A percentile compares a stretch with the other conserved stretches of the same genome.
Evolutionary conservation across 2,888 invertebrate species (phyloP).

Genomic region (Formica aserva): DNA sequence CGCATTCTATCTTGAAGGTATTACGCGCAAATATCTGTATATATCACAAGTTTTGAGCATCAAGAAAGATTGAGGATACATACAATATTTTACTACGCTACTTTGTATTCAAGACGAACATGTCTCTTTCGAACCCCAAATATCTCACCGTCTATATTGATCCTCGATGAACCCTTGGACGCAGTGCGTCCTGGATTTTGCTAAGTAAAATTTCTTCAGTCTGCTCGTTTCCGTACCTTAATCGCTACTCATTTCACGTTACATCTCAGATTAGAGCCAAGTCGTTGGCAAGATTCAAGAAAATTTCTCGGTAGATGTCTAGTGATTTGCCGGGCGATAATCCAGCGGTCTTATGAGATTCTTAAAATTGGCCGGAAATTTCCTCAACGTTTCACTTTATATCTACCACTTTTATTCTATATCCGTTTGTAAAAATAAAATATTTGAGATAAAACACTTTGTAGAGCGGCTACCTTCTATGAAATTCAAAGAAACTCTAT

Average conservation of each 20-base stretch:
- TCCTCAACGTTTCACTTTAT: not conserved
- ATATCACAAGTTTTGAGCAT: slow-evolving; percentile 41
- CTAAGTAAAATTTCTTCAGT: slow-evolving; percentile 29
- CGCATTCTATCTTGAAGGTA: not conserved
- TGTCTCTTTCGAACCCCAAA: slow-evolving; percentile 59
- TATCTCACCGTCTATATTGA: slow-evolving; percentile 51
- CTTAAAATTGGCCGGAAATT: slow-evolving; percentile 1
- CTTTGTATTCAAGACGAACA: slow-evolving; percentile 79
- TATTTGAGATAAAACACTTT: slow-evolving; percentile 5
- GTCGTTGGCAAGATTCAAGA: not conserved
- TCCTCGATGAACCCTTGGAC: slow-evolving; percentile 49
- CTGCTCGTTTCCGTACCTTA: not conserved
- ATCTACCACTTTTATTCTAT: not conserved
- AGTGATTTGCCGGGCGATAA: slow-evolving; percentile 16
- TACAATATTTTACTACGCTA: slow-evolving; percentile 72
- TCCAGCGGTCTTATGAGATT: slow-evolving; percentile 11
- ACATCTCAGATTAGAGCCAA: slow-evolving; percentile 35
- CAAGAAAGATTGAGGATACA: not conserved
- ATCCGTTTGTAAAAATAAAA: not conserved
- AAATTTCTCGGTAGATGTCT: slow-evolving; percentile 4
- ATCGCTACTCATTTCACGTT: slow-evolving; percentile 19
- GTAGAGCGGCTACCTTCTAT: not conserved
- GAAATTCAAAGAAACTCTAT: not conserved
- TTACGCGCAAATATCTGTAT: not conserved
- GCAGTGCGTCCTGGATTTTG: slow-evolving; percentile 16